Evolutionary conservation across 2,888 invertebrate genomes (phyloP).

Genomic region (Malthinus flaveolus): DNA sequence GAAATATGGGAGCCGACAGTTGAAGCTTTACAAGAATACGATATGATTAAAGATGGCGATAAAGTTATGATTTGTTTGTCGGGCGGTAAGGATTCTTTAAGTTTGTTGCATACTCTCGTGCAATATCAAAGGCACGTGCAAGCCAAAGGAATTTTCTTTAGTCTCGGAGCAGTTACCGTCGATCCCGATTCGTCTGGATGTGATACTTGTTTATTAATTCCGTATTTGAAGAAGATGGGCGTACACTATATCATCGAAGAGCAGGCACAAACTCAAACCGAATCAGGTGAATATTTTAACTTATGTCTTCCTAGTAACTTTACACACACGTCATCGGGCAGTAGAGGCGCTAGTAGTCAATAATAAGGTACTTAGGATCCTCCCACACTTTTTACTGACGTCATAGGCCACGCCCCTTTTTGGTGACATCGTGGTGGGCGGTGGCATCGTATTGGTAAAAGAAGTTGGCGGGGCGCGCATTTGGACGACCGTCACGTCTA

Average conservation of each 20-base stretch:
- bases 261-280: slow-evolving; percentile 39
- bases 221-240: slow-evolving; percentile 72
- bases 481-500: no score
- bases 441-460: no score
- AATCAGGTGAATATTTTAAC: slow-evolving; percentile 35
- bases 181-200: slow-evolving; percentile 65
- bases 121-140: slow-evolving; percentile 81
- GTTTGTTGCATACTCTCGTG: slow-evolving; percentile 78
- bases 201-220: slow-evolving; percentile 66
- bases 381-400: no score
- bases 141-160: slow-evolving; percentile 75
- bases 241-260: slow-evolving; percentile 78
- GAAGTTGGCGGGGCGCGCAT: no score
- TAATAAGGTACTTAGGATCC: no score
- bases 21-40: slow-evolving; percentile 81
- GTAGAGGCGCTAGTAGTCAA: no score
- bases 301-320: no score
- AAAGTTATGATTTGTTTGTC: slow-evolving; percentile 83
- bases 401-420: no score
- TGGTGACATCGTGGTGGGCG: no score
- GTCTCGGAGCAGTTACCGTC: slow-evolving; percentile 73
- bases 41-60: slow-evolving; percentile 83
- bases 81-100: slow-evolving; percentile 82
- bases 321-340: no score
- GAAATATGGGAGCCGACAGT: slow-evolving; percentile 80